Base-by-base conservation (phyloP, 1,140 invertebrate genomes). In the Andrena cerasifolii region DNA sequence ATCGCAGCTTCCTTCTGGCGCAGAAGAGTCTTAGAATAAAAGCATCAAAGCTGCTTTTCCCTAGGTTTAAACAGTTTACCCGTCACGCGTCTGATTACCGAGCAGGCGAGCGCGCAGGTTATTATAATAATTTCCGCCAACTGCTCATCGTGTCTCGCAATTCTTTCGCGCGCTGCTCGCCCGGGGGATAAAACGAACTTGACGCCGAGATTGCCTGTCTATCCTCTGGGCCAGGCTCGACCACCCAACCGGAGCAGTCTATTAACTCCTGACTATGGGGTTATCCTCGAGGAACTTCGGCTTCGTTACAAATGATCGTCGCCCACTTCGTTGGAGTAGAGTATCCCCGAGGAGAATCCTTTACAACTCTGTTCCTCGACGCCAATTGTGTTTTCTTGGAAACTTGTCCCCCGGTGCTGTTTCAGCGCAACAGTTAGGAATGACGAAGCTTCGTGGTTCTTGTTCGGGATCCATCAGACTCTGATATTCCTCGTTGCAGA, bases 151-250 rank as follows among this genome's bases (percentile, higher is more conserved):
- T 24, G 3, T 56, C 18, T 21, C 31, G 31, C 56, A 31, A 36
- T 58, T 56, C 4, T 28, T 43, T 40, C 31, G 49, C 40, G 61
- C 45, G 21, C 12, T n/a, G 18, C 47, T 49, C 47, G 6, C 16
- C 28, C 12, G 5, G 8, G 8, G 3, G 28, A 33, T 33, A 4
- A 21, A 12, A 54, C 6, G 49, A 36, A 67, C 63, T 26, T 68
- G 65, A 68, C 47, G 51, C 49, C 21, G 49, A 43, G 66, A 70
- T 70, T 70, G 51, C 66, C 36, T 16, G 66, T 43, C 51, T 43
- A 43, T 12, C 51, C 36, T 21, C 12, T 24, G 24, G 45, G 12
- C 33, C 51, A 21, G 18, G 16, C 24, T n/a, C 36, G 68, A 59
- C 54, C 68, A 71, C 68, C 53, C 68, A 59, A 40, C 28, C 14